Evolutionary conservation across 2,888 invertebrate species (phyloP).

Genomic region (Ashinkailepas kermadecensis): DNA sequence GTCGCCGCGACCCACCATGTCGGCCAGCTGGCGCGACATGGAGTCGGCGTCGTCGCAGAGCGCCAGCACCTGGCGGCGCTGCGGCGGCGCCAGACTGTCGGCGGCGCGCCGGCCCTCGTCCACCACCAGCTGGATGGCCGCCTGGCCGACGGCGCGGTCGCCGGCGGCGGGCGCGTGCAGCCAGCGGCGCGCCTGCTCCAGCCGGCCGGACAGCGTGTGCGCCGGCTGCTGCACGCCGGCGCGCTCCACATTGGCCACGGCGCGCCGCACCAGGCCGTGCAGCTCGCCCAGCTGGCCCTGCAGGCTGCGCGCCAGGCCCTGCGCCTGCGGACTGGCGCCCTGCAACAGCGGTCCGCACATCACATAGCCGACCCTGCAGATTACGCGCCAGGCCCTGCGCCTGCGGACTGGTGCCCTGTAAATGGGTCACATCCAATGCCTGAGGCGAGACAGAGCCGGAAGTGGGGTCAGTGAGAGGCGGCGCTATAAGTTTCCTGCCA

Average conservation of each 20-base stretch:
- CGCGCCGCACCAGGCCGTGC: slow-evolving; percentile 70
- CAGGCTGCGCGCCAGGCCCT: slow-evolving; percentile 75
- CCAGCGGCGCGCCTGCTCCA: slow-evolving; percentile 72
- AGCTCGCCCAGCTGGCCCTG: slow-evolving; percentile 80
- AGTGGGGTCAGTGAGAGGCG: no score
- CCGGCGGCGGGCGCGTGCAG: slow-evolving; percentile 71
- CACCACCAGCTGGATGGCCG: slow-evolving; percentile 85
- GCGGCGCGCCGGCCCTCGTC: slow-evolving; percentile 82
- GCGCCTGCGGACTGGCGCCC: slow-evolving; percentile 44
- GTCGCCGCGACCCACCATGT: slow-evolving; percentile 72
- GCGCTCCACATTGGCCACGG: slow-evolving; percentile 74
- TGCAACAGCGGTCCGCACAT: neutral
- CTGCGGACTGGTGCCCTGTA: no score
- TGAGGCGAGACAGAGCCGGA: no score
- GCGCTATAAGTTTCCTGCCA: no score
- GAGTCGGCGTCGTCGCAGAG: slow-evolving; percentile 83
- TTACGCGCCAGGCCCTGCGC: no score
- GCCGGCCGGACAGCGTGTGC: slow-evolving; percentile 56
- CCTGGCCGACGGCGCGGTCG: slow-evolving; percentile 72
- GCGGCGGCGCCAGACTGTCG: slow-evolving; percentile 86
- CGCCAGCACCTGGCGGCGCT: slow-evolving; percentile 63
- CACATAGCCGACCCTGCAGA: no score
- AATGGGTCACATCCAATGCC: no score
- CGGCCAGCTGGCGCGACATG: slow-evolving; percentile 72
- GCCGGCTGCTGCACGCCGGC: slow-evolving; percentile 73